These are phyloP conservation scores for Heliconius cydno DNA, from an alignment of 2,888 invertebrate species.

Conservation along the genomic window DNA sequence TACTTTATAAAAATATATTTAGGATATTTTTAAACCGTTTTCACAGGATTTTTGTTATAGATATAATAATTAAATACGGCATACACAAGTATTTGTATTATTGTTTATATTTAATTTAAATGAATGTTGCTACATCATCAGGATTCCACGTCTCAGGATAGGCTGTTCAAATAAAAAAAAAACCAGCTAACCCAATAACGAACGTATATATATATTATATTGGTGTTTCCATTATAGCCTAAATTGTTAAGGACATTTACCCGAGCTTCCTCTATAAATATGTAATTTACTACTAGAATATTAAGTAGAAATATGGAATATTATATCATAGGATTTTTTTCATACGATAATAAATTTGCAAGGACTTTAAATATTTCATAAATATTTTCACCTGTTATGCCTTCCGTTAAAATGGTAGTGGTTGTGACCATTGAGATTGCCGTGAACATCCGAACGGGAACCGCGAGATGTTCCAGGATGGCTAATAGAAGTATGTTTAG, in stretches of 20 bases:
- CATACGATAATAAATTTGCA: neutral
- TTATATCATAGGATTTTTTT: neutral
- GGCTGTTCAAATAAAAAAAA: neutral
- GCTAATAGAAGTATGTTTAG: neutral
- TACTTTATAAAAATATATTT: too few species aligned
- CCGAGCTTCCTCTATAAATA: constrained; percentile 14
- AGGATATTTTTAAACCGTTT: neutral
- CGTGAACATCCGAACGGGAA: neutral
- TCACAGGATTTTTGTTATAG: neutral
- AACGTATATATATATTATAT: neutral
- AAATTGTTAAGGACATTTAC: neutral
- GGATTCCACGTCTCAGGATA: too few species aligned
- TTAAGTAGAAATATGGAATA: neutral
- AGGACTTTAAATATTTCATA: neutral
- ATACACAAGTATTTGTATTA: neutral
- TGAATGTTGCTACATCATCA: neutral
- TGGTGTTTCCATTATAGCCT: neutral
- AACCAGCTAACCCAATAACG: neutral
- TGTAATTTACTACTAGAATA: neutral
- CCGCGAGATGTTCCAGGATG: constrained; percentile 5
- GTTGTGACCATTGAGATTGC: constrained; percentile 12
- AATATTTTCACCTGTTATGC: constrained; percentile 4
- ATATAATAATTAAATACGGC: neutral
- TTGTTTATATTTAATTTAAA: neutral
- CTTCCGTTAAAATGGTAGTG: constrained; percentile 9